Conservation (phyloP, 2,888 invertebrate genomes). For the Yponomeuta sedellus region DNA sequence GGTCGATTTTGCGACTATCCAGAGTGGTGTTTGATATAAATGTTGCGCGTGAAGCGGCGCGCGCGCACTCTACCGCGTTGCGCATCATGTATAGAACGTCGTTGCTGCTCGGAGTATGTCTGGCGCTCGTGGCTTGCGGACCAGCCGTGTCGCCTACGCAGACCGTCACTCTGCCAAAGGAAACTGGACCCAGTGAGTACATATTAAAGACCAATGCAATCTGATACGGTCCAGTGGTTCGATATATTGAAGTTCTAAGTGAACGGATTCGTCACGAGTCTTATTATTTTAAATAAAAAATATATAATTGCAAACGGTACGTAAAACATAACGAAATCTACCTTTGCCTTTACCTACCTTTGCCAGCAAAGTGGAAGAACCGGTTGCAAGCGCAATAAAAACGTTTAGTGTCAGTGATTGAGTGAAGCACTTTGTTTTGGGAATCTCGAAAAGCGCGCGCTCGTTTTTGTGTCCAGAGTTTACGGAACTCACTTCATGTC, state of each 20-base stretch:
- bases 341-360: not conserved
- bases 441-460: not conserved
- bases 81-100: constrained; percentile 31
- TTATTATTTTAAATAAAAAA: not conserved
- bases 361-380: not conserved
- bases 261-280: not conserved
- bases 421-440: not conserved
- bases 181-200: not conserved
- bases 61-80: constrained; percentile 16
- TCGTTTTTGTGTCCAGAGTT: not conserved
- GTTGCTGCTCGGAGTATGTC: constrained; percentile 27
- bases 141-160: not conserved
- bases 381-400: not conserved
- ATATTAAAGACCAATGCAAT: not conserved
- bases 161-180: constrained; percentile 19
- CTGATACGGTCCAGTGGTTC: not conserved
- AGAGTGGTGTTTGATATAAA: constrained; percentile 2
- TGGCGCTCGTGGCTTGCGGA: constrained; percentile 30
- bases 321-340: not conserved
- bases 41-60: constrained; percentile 6
- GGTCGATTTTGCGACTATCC: not conserved
- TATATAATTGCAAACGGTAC: not conserved
- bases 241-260: not conserved
- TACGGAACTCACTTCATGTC: not conserved
- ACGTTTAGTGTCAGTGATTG: not conserved